Evolutionary conservation across 1,140 invertebrate genomes (phyloP), one percentile per base, ranked within the genome.

Genomic region (Choristoneura fumiferana): DNA sequence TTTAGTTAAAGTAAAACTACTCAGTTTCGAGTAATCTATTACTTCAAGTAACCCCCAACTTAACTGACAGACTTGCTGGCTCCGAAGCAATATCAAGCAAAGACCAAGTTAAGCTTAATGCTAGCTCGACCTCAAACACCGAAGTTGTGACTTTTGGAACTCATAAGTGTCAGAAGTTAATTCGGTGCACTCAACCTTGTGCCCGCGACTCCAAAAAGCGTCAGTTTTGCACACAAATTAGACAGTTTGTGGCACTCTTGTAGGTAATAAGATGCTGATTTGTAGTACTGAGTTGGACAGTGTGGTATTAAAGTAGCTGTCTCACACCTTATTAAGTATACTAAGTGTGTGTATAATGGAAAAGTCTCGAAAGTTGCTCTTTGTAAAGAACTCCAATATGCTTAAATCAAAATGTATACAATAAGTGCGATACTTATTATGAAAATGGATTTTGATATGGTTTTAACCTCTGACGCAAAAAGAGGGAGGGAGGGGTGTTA

Each of bases 101-200:
- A 49, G 29, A 49, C 43, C 22, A 49, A 29, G 43, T 49, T 15
- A n/a, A 22, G 43, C 17, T 49, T 49, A 49, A 49, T 49, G 43
- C 22, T 29, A 10, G 22, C 43, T 29, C 60, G 60, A 64, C 60
- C 64, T 67, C 67, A 67, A 63, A 70, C 59, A 53, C 35, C 15
- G 14, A 33, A 56, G 29, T 62, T 62, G 34, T 22, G 29, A 73
- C 65, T 69, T 78, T 71, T 63, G 57, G 39, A 73, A 77, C 69
- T 76, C 62, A 67, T 74, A 76, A 67, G 67, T 73, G 73, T 76
- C 63, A 60, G 63, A 69, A 68, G 61, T 73, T 63, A 49, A 45
- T 17, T 4, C 15, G 2, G 15, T 40, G 39, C 39, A 17, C 8
- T 9, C 10, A 13, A 0, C 12, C 4, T 12, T 13, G 17, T 9